Evolutionary conservation across 2,113 vertebrate genomes (phyloP).

Genomic region (Zosterops borbonicus): DNA sequence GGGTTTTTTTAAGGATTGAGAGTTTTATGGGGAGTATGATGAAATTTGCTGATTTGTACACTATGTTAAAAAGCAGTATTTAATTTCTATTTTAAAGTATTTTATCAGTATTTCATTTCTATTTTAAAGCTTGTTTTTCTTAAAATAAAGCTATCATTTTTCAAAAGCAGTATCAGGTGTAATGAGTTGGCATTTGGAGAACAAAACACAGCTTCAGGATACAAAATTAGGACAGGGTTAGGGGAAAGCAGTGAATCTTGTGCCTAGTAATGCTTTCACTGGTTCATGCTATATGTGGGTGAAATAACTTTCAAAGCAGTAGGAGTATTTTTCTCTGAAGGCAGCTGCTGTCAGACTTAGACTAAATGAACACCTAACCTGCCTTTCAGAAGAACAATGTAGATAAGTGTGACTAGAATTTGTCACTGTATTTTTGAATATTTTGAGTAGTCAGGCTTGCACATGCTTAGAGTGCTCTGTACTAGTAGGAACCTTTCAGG

Average conservation of each 20-base stretch:
- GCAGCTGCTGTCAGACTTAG: neutral
- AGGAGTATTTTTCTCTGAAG: neutral
- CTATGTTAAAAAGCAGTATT: neutral
- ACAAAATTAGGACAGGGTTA: neutral
- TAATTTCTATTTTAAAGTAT: neutral
- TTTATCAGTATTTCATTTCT: neutral
- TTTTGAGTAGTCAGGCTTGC: neutral
- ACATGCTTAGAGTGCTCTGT: rapidly evolving
- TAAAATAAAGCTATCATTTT: neutral
- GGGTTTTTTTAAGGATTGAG: neutral
- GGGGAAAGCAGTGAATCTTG: neutral
- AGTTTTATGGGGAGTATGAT: neutral
- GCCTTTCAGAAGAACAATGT: neutral
- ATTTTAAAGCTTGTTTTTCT: neutral
- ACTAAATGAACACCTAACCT: neutral
- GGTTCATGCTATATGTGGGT: neutral
- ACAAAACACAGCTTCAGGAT: neutral
- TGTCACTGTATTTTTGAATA: neutral
- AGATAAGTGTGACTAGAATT: neutral
- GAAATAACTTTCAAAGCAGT: neutral
- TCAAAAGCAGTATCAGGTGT: neutral
- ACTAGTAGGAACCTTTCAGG: neutral
- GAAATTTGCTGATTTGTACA: neutral
- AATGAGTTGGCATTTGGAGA: neutral
- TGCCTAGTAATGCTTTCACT: neutral